phyloP scores from a whole-genome alignment of 2,888 invertebrate genomes.

The Tenthredo amoena region DNA sequence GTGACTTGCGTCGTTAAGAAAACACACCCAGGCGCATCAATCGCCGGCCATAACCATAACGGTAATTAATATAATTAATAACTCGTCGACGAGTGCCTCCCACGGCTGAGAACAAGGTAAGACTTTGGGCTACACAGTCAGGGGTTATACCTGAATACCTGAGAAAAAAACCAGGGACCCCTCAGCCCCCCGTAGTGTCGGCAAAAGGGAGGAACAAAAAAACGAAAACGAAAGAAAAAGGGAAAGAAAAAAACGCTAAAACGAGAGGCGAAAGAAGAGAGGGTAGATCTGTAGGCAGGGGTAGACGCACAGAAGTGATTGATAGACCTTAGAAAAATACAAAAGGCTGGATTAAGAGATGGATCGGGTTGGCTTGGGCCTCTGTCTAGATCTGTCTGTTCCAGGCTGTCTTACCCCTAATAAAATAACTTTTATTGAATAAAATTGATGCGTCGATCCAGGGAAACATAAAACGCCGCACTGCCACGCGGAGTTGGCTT shows the following conservation, averaged over 20 bases:
- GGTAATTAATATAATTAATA: conserved; percentile 73
- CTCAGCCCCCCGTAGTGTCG: conserved; percentile 44
- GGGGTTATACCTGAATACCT: conserved; percentile 67
- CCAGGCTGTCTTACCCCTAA: conserved; percentile 38
- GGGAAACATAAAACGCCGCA: not conserved
- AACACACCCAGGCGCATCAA: conserved; percentile 44
- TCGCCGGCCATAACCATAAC: not conserved
- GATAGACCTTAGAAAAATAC: conserved; percentile 64
- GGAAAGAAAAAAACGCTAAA: not conserved
- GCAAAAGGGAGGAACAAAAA: conserved; percentile 22
- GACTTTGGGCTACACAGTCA: conserved; percentile 66
- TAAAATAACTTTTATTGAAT: conserved; percentile 47
- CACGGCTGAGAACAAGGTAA: conserved; percentile 64
- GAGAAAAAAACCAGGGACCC: conserved; percentile 45
- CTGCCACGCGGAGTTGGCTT: not conserved
- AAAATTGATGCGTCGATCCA: conserved; percentile 40
- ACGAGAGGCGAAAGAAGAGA: not conserved
- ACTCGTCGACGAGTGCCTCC: conserved; percentile 70
- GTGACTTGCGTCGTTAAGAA: conserved; percentile 32
- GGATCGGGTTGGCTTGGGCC: conserved; percentile 52
- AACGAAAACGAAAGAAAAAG: conserved; percentile 20
- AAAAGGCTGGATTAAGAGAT: conserved; percentile 72
- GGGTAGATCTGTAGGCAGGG: conserved; percentile 44
- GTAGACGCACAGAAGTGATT: conserved; percentile 64
- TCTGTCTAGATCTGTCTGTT: conserved; percentile 42